Evolutionary conservation across 2,113 vertebrate species (phyloP).

Genomic region (Myrmophylax atrothorax): DNA sequence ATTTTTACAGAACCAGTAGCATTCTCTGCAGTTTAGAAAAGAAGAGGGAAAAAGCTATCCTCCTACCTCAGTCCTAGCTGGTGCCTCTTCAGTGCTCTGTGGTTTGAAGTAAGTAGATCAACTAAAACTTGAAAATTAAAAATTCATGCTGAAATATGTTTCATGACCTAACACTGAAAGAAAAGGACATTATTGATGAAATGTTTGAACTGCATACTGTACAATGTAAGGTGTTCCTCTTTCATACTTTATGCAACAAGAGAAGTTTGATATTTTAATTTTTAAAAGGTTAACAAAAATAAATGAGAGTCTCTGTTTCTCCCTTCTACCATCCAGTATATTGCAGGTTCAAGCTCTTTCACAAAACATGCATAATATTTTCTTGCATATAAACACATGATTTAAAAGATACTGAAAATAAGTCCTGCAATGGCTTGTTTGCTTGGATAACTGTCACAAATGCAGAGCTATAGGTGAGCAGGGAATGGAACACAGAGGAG

Average conservation of each 20-base stretch:
- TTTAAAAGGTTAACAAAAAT: not conserved
- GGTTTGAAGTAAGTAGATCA: not conserved
- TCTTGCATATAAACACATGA: not conserved
- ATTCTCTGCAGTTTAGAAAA: not conserved
- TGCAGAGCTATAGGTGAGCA: not conserved
- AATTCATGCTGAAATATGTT: not conserved
- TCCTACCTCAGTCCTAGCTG: not conserved
- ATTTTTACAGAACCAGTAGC: not conserved
- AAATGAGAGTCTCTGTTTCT: rapidly evolving
- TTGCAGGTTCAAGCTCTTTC: not conserved
- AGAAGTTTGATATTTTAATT: not conserved
- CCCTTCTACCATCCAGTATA: not conserved
- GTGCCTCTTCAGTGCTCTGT: not conserved
- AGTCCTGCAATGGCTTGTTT: not conserved
- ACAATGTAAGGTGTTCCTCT: not conserved
- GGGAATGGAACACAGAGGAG: not conserved
- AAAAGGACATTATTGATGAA: not conserved
- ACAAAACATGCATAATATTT: not conserved
- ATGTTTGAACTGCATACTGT: not conserved
- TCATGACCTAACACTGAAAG: not conserved
- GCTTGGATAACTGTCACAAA: not conserved
- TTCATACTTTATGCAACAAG: not conserved
- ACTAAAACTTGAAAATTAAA: not conserved
- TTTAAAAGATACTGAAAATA: not conserved
- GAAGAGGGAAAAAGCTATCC: not conserved